Conservation (phyloP, 35 echinoderm and acorn worm species). For the Heliocidaris tuberculata region DNA sequence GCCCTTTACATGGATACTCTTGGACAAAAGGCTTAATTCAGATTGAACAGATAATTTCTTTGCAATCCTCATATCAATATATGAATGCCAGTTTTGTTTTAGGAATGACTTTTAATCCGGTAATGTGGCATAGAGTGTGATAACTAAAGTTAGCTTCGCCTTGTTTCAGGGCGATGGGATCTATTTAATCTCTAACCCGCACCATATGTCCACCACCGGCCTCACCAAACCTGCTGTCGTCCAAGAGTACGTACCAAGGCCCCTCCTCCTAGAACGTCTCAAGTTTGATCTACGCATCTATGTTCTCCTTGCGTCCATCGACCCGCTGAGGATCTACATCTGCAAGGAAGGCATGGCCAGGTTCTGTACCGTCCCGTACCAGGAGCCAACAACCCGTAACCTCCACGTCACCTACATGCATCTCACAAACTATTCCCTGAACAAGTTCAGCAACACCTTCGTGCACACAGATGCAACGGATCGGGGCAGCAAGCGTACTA, state of each 20-base stretch:
- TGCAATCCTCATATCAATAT: too few relatives aligned
- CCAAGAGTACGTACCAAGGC: conserved; percentile 74
- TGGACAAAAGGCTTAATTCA: too few relatives aligned
- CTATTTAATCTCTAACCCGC: conserved; percentile 71
- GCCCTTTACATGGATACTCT: too few relatives aligned
- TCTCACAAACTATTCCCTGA: conserved; percentile 79
- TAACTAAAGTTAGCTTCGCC: neutral
- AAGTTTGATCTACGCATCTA: conserved; percentile 89
- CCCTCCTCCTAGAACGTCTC: conserved; percentile 69
- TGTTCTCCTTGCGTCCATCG: conserved; percentile 63
- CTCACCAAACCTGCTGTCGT: conserved; percentile 64
- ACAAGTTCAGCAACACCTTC: conserved; percentile 68
- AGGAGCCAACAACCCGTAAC: conserved; percentile 69
- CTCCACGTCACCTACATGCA: conserved; percentile 81
- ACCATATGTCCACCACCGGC: conserved; percentile 59
- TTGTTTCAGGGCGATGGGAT: conserved; percentile 68
- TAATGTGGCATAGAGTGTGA: too few relatives aligned
- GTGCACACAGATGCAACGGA: conserved; percentile 66
- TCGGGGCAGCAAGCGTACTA: conserved; percentile 75
- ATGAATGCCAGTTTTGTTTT: too few relatives aligned
- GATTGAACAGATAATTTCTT: too few relatives aligned
- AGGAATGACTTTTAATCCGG: too few relatives aligned
- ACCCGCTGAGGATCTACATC: conserved; percentile 72
- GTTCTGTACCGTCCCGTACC: conserved; percentile 76
- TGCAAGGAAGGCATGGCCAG: conserved; percentile 79